Conservation (phyloP, 2,888 invertebrate genomes). For the Apotomis betuletana region DNA sequence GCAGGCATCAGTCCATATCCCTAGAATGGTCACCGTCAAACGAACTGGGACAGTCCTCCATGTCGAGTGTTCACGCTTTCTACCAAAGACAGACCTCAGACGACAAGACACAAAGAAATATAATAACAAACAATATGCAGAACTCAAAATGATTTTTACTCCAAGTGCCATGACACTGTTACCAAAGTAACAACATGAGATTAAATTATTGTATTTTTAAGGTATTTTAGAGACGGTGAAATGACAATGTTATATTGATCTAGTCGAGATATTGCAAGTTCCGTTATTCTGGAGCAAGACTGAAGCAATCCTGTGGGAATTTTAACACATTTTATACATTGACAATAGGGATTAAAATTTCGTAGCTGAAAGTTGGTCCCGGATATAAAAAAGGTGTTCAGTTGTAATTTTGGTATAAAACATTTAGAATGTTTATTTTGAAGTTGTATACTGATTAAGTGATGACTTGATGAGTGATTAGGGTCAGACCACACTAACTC, state of each 20-base stretch:
- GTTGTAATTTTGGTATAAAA: too few species aligned
- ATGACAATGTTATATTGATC: constrained; percentile 67
- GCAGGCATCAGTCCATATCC: constrained; percentile 88
- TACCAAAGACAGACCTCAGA: constrained; percentile 86
- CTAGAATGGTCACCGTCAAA: constrained; percentile 89
- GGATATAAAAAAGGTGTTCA: background rate
- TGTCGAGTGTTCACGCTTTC: constrained; percentile 91
- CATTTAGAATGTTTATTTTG: too few species aligned
- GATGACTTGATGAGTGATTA: too few species aligned
- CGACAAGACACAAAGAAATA: constrained; percentile 74
- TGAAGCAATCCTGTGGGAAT: constrained; percentile 48
- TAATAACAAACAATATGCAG: constrained; percentile 60
- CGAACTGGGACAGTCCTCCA: constrained; percentile 89
- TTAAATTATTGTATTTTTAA: constrained; percentile 55
- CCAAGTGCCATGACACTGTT: constrained; percentile 77
- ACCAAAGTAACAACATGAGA: constrained; percentile 77
- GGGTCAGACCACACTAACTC: too few species aligned
- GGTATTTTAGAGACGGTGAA: constrained; percentile 45
- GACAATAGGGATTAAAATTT: constrained; percentile 13
- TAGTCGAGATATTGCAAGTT: constrained; percentile 69
- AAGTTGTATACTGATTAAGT: too few species aligned
- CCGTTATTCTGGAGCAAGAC: constrained; percentile 61
- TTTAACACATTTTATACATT: constrained; percentile 7
- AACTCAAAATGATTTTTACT: constrained; percentile 63
- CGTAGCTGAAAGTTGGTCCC: constrained; percentile 5